Evolutionary conservation across 2,797 vertebrate species (phyloP), one percentile per base, ranked within the genome.

Genomic region (Tangara arthus): DNA sequence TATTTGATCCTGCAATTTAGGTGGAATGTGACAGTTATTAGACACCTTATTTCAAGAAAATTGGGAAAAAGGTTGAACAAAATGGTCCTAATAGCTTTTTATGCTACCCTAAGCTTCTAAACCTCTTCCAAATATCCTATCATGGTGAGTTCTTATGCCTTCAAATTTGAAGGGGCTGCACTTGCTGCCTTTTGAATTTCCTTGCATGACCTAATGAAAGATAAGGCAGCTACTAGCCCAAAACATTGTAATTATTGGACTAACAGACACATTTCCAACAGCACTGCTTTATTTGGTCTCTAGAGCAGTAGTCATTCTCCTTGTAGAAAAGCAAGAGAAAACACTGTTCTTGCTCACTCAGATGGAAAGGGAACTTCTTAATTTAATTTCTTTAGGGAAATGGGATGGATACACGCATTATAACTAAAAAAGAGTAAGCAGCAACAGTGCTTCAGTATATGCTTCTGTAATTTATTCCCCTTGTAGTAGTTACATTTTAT

Each of bases 371-470:
- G 32, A 72, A 30, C 27, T 42, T 37, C 35, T 50, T 79, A 26
- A 44, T 91, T 90, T 64, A 82, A 70, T 37, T 82, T 73, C 53
- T 75, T 19, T 32, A 24, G 9, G 23, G 64, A 79, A 15, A n/a
- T 28, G 17, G 30, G 8, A 66, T 79, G 23, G 42, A n/a, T 84
- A 22, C 10, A 28, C 0, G 0, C 11, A 8, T 34, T 28, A 8
- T 77, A 53, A 81, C 27, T 65, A 26, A 73, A 52, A 83, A 86
- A 68, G 23, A 72, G 60, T 19, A 73, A 94, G 80, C 21, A 70
- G 15, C n/a, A 41, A 32, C 11, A 2, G 32, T 91, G 35, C 63
- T 77, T 73, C 46, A 20, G 23, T 14, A 5, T 60, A 77, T 52
- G 8, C 27, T 68, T 15, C 37, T 55, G 2, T 66, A 76, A 70